Conservation (phyloP, 2,113 vertebrate genomes). For the Heterocephalus glaber region DNA sequence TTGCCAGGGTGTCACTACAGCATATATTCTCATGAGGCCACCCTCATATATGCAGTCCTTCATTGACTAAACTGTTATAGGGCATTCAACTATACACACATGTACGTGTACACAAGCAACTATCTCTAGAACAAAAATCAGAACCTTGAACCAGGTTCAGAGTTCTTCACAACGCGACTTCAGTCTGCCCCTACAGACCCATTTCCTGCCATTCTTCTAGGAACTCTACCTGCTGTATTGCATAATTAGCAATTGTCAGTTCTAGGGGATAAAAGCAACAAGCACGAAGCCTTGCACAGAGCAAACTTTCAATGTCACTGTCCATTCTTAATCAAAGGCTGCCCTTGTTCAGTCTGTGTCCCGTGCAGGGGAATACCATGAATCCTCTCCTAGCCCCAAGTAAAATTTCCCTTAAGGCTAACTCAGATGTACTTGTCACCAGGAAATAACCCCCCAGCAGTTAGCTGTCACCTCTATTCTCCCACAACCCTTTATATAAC, state of each 20-base stretch:
- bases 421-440: background rate
- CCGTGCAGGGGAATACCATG: background rate
- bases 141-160: background rate
- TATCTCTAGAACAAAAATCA: background rate
- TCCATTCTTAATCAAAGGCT: background rate
- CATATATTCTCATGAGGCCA: background rate
- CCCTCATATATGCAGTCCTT: background rate
- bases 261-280: background rate
- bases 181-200: background rate
- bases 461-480: background rate
- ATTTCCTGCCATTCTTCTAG: background rate
- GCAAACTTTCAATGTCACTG: background rate
- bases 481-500: background rate
- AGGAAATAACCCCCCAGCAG: background rate
- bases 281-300: background rate
- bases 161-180: background rate
- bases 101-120: background rate
- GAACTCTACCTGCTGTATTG: background rate
- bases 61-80: background rate
- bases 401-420: background rate
- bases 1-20: background rate
- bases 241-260: background rate
- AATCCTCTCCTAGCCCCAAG: background rate
- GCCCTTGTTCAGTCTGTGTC: background rate
- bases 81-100: too few relatives aligned